Evolutionary conservation across 2,888 invertebrate species (phyloP), one percentile per base, ranked within the genome.

Genomic region (Salpingus planirostris): DNA sequence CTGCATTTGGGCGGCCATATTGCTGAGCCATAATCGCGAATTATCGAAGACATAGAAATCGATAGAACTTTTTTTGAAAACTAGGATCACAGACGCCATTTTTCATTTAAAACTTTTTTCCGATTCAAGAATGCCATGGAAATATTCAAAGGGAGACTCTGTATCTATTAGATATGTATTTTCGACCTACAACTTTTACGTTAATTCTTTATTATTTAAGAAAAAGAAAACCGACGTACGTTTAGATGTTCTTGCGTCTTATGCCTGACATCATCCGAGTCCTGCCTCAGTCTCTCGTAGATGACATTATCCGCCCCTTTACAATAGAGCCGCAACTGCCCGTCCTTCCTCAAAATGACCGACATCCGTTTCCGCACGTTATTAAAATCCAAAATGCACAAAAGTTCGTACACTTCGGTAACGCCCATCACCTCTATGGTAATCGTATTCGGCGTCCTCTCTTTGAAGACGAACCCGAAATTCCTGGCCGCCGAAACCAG

Each of bases 361-460:
- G 97, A 97, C 98, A 98, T 98, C 63, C 98, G 74, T 71, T 98
- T 98, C 52, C 98, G 76, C 50, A 93, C 89, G 71, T 98, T 98
- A 74, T 98, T 96, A 71, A 98, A 98, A 72, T 98, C 98, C 59
- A 98, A 77, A 67, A 98, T 98, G 67, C 91, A 91, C 50, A 98
- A 73, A 54, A 98, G 74, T 66, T 98, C 93, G 69, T 96, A 95
- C 50, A 91, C 85, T 70, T 86, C 85, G 55, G 71, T 74, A 55
- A 74, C 73, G 52, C 83, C 84, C 79, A 82, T 82, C 48, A 86
- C 86, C 21, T 39, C 86, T 62, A 91, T 88, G 44, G 89, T 90
- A 69, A 91, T 90, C 70, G 84, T 89, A 70, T 88, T 88, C 44
- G 91, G 89, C 60, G 88, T 79, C 59, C 88, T 76, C 65, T 92